Evolutionary conservation across 2,113 vertebrate species (phyloP), one percentile per base, ranked within the genome.

Genomic region (Siniperca knerii): DNA sequence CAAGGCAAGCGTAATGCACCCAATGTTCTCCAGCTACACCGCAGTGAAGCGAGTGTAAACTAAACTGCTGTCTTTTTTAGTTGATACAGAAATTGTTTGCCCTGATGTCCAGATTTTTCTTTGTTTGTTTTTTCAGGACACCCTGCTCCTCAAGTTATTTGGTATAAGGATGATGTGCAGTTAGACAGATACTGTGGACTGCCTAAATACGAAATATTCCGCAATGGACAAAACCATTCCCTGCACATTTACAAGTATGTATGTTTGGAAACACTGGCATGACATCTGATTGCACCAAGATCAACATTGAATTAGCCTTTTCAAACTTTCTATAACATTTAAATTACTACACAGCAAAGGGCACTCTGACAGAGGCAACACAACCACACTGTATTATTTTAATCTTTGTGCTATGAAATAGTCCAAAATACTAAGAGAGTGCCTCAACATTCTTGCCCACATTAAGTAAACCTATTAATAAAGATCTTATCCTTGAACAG

Each of bases 141-240:
- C 86, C 98, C 98, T 0, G 94, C 95, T 58, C 98, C 98, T 0
- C 97, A 98, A 85, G 90, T 99, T 89, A 97, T 95, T 0, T 99
- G 98, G 98, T 99, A 99, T 79, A 99, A 97, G 92, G 98, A 99
- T 82, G 97, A 99, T 50, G 85, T 93, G 61, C 97, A 99, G 88
- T 95, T 99, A 94, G 98, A 99, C 90, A 96, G 98, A 89, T 99
- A 97, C 88, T 99, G 98, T 85, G 98, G 98, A 77, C 95, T 99
- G 77, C 98, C 98, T 20, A 99, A 99, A 93, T 99, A 99, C 12
- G 91, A 99, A 96, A 97, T 99, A 92, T 96, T 96, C 75, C 96
- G 91, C 9, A 97, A 97, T 13, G 98, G 97, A 89, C 97, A 97
- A 87, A 96, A 88, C 29, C 97, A 99, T 92, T 97, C 97, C 0